Evolutionary conservation across 2,888 invertebrate species (phyloP).

Genomic region (Campoletis raptor): DNA sequence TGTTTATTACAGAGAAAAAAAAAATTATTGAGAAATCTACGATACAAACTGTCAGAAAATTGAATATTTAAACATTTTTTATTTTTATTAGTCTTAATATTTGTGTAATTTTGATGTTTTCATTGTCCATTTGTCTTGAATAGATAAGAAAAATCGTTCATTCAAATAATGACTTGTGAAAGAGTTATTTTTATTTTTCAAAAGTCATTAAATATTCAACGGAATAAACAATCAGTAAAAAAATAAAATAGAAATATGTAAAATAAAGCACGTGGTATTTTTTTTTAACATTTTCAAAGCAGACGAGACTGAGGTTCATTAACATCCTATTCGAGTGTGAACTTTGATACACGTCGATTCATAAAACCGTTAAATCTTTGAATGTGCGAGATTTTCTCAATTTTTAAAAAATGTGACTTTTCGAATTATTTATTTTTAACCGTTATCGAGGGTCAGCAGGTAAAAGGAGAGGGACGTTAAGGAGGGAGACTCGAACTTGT

Average conservation of each 20-base stretch:
- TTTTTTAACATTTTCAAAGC: not conserved
- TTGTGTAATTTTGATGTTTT: not conserved
- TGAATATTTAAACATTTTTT: not conserved
- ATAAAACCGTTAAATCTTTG: not conserved
- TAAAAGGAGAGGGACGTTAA: not conserved
- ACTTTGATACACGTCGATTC: not conserved
- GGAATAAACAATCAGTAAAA: not conserved
- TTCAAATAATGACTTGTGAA: not conserved
- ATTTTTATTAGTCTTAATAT: not conserved
- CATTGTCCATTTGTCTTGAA: not conserved
- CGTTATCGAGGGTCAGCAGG: conserved; percentile 1
- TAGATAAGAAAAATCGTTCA: not conserved
- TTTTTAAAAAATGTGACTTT: not conserved
- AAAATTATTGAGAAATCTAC: not conserved
- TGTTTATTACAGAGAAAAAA: not conserved
- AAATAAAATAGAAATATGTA: too few species aligned
- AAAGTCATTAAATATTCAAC: not conserved
- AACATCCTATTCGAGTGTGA: not conserved
- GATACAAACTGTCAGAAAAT: not conserved
- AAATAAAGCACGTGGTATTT: not conserved
- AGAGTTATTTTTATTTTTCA: not conserved
- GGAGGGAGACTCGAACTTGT: conserved; percentile 20
- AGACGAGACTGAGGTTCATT: not conserved
- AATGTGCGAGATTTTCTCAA: not conserved
- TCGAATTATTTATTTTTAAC: not conserved